Evolutionary conservation across 2,113 vertebrate genomes (phyloP), one percentile per base, ranked within the genome.

Genomic region (Nannobrachium achirus): DNA sequence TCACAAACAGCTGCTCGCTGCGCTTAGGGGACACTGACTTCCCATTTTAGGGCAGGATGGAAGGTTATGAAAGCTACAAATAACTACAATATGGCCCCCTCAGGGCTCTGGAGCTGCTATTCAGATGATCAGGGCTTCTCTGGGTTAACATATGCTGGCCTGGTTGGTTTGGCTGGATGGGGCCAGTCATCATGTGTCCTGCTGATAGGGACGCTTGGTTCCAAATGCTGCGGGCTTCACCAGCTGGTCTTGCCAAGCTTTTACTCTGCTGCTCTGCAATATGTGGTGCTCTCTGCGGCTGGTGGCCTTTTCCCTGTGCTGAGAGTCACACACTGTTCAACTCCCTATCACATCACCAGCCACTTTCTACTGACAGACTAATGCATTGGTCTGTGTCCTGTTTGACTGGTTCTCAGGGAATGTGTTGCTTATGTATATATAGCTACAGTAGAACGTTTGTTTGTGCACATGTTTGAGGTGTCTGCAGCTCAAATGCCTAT

Each of bases 51-150:
- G 58, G 19, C 72, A 69, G 58, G 44, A 16, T 42, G 25, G 63
- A 67, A 55, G 85, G 71, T 53, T 83, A 71, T 82, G 84, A 85
- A 87, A 65, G 67, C 82, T 72, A 70, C 77, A 85, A 81, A 89
- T 77, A 81, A 81, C 71, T 70, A 65, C 85, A 82, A 66, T 67
- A 83, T 76, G 77, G 81, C 68, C 52, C 79, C 77, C 80, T 80
- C 19, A 51, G 59, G 78, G 78, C 53, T 76, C 68, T n/a, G n/a
- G n/a, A n/a, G n/a, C n/a, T 16, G 49, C 75, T 44, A 76, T 64
- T 56, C 69, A 69, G 74, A 77, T 58, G 50, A 40, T 71, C 52
- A 73, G 59, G 66, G 56, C 67, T 76, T 71, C 18, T 71, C 45
- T 64, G 13, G 60, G 40, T 46, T 44, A 73, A 66, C 84, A 76